phyloP scores from a whole-genome alignment of 1,140 invertebrate species.

The Drosophila pectinifera region DNA sequence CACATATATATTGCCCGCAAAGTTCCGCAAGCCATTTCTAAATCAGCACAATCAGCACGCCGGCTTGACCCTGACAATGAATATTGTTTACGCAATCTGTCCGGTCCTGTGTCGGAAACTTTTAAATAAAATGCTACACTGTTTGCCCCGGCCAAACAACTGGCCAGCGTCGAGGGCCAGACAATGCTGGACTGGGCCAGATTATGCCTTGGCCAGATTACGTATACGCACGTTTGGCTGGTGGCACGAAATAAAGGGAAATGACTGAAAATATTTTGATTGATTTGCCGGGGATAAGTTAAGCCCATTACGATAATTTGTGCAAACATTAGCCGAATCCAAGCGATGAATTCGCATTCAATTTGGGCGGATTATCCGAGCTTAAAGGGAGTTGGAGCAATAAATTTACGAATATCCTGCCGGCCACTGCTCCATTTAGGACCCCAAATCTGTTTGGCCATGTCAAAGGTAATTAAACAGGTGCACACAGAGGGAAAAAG shows the following conservation, averaged over 20 bases:
- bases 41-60: slow-evolving; percentile 64
- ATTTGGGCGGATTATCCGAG: slow-evolving; percentile 18
- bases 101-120: slow-evolving; percentile 27
- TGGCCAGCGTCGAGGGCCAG: slow-evolving; percentile 12
- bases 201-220: slow-evolving; percentile 52
- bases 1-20: slow-evolving; percentile 34
- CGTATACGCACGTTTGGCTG: slow-evolving; percentile 66
- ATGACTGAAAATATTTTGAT: slow-evolving; percentile 54
- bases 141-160: slow-evolving; percentile 60
- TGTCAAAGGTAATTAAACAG: slow-evolving; percentile 32
- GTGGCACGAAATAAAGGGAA: slow-evolving; percentile 39
- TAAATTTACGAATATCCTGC: slow-evolving; percentile 10
- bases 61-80: slow-evolving; percentile 74
- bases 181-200: slow-evolving; percentile 23
- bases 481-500: not conserved
- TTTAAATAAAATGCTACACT: slow-evolving; percentile 52
- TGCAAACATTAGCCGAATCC: slow-evolving; percentile 23
- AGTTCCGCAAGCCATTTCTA: slow-evolving; percentile 70
- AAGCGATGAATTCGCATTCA: slow-evolving; percentile 19
- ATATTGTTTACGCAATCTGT: slow-evolving; percentile 57
- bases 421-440: not conserved
- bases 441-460: not conserved
- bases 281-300: slow-evolving; percentile 34
- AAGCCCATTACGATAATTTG: slow-evolving; percentile 48
- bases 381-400: slow-evolving; percentile 18